A percentile compares a stretch with the other conserved stretches of the same genome.
Evolutionary conservation across 2,888 invertebrate species (phyloP).

Genomic region (Plebejus argus): DNA sequence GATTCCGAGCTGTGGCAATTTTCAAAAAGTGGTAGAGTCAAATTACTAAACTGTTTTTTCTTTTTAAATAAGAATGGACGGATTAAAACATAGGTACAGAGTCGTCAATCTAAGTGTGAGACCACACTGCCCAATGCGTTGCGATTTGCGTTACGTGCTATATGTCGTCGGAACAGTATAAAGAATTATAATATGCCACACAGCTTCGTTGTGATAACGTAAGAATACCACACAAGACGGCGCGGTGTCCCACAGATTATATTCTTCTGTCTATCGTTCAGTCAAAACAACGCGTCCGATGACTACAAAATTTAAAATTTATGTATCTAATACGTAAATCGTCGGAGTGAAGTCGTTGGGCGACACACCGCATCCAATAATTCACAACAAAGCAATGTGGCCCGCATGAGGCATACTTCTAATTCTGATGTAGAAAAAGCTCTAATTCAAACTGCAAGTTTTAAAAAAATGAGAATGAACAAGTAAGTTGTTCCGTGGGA

Average conservation of each 20-base stretch:
- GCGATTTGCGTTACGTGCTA: no score
- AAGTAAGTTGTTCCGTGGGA: no score
- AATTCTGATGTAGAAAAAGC: not conserved
- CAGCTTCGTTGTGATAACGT: no score
- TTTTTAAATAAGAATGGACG: not conserved
- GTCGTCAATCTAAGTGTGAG: not conserved
- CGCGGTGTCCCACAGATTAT: no score
- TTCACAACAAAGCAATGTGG: not conserved
- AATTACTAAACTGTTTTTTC: not conserved
- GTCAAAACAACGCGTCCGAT: not conserved
- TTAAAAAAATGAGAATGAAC: no score
- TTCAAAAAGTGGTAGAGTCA: conserved; percentile 19
- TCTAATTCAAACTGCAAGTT: no score
- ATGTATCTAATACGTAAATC: not conserved
- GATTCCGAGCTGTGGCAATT: conserved; percentile 26
- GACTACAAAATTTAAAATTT: not conserved
- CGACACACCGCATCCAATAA: no score
- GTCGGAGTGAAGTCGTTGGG: not conserved
- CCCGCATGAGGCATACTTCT: not conserved
- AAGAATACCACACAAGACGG: no score
- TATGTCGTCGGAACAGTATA: no score
- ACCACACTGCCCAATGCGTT: not conserved
- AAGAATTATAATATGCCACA: not conserved
- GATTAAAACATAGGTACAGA: not conserved
- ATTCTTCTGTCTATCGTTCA: not conserved